phyloP scores from a whole-genome alignment of 2,888 invertebrate species.

The Nomada fucata region DNA sequence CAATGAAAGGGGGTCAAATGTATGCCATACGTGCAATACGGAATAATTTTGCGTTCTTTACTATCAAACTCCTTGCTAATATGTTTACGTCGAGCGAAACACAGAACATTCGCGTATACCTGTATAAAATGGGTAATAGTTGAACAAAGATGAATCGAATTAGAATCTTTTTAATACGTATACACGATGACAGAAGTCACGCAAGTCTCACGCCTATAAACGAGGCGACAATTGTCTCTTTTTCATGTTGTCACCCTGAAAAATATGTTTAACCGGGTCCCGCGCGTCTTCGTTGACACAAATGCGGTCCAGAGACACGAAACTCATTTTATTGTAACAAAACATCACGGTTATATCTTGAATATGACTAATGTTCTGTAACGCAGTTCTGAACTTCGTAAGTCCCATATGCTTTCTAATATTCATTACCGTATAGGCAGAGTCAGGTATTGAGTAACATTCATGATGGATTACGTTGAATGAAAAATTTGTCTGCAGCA shows the following conservation, averaged over 20 bases:
- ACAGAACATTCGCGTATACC: background rate
- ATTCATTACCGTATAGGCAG: background rate
- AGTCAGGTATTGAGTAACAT: background rate
- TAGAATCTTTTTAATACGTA: too few relatives aligned
- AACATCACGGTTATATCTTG: background rate
- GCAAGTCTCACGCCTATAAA: too few relatives aligned
- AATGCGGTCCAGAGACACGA: background rate
- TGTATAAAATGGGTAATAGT: background rate
- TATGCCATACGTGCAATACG: conserved; percentile 38
- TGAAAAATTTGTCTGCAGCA: background rate
- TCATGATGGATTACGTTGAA: background rate
- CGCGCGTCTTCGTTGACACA: conserved; percentile 1
- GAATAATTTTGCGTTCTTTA: conserved; percentile 48
- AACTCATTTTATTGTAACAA: background rate
- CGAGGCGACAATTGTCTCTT: background rate
- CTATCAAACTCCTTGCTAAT: conserved; percentile 4
- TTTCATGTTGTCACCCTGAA: background rate
- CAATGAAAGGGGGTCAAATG: conserved; percentile 63
- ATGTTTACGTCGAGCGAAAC: background rate
- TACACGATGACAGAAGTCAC: too few relatives aligned
- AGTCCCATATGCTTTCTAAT: background rate
- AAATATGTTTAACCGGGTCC: background rate
- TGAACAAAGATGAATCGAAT: background rate
- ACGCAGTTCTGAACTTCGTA: background rate
- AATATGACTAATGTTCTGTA: background rate